These are phyloP conservation scores for Dryadula phaetusa DNA, from an alignment of 2,888 invertebrate genomes.

Conservation along the genomic window DNA sequence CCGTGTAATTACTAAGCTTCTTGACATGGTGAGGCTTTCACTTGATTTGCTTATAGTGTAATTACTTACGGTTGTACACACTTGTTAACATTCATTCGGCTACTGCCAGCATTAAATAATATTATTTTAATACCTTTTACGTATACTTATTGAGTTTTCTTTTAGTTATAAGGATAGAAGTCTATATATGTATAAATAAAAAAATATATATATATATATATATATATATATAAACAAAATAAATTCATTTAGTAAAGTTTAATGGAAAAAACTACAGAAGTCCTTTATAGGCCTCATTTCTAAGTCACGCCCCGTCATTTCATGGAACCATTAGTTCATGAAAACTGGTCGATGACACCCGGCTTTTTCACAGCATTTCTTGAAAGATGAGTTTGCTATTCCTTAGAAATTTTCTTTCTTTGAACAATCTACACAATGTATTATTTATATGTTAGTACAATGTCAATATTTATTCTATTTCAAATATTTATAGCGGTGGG, in stretches of 20 bases:
- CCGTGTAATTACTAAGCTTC: slow-evolving; percentile 31
- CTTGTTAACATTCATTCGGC: neutral
- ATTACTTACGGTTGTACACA: neutral
- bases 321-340: slow-evolving; percentile 26
- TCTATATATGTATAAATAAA: neutral
- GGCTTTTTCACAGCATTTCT: slow-evolving; percentile 60
- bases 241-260: neutral
- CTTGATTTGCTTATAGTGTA: slow-evolving; percentile 11
- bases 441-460: slow-evolving; percentile 1
- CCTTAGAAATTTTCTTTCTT: slow-evolving; percentile 49
- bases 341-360: slow-evolving; percentile 30
- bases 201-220: neutral
- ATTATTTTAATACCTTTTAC: too few relatives aligned
- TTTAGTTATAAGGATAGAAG: too few relatives aligned
- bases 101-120: neutral
- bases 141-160: too few relatives aligned
- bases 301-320: slow-evolving; percentile 21
- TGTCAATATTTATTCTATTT: neutral
- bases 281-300: slow-evolving; percentile 8
- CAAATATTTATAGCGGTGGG: neutral
- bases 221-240: neutral
- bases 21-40: slow-evolving; percentile 26
- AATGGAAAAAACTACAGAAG: neutral
- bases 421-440: slow-evolving; percentile 43
- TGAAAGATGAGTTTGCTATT: slow-evolving; percentile 67